Percentiles rank a stretch among this genome's conserved stretches.
phyloP scores from a whole-genome alignment of 2,113 vertebrate species.

The Todiramphus chloris region DNA sequence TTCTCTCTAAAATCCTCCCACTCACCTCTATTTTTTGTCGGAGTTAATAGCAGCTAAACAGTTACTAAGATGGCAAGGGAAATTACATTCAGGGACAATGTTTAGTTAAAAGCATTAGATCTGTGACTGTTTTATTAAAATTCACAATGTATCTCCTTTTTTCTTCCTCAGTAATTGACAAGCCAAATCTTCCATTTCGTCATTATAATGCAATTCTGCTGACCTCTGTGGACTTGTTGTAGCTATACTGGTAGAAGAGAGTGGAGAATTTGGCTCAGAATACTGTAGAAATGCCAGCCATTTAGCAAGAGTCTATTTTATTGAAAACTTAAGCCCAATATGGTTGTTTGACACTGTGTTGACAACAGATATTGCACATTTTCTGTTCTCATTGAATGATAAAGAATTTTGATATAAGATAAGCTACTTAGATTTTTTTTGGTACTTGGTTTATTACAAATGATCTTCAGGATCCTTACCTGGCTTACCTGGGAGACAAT shows the following conservation, averaged over 20 bases:
- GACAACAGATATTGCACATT: constrained; percentile 67
- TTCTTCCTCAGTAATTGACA: constrained; percentile 34
- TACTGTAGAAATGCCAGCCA: constrained; percentile 50
- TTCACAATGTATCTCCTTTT: neutral
- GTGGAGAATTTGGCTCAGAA: constrained; percentile 50
- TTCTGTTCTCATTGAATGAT: constrained; percentile 46
- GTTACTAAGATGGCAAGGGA: neutral
- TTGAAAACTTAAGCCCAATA: constrained; percentile 50
- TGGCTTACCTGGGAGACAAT: neutral
- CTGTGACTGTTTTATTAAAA: neutral
- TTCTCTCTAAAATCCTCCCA: neutral
- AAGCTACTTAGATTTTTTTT: neutral
- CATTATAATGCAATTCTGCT: constrained; percentile 21
- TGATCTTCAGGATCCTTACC: neutral
- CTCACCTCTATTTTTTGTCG: neutral
- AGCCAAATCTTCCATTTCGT: constrained; percentile 13
- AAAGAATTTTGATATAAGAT: constrained; percentile 30
- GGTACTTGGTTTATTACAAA: neutral
- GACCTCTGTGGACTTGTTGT: constrained; percentile 52
- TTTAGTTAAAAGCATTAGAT: constrained; percentile 3
- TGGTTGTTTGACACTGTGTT: constrained; percentile 66
- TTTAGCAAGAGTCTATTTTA: constrained; percentile 41
- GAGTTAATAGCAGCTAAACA: neutral
- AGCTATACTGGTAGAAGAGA: constrained; percentile 11
- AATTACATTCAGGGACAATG: neutral